phyloP scores from a whole-genome alignment of 2,113 vertebrate genomes.

The Amazona guildingii region DNA sequence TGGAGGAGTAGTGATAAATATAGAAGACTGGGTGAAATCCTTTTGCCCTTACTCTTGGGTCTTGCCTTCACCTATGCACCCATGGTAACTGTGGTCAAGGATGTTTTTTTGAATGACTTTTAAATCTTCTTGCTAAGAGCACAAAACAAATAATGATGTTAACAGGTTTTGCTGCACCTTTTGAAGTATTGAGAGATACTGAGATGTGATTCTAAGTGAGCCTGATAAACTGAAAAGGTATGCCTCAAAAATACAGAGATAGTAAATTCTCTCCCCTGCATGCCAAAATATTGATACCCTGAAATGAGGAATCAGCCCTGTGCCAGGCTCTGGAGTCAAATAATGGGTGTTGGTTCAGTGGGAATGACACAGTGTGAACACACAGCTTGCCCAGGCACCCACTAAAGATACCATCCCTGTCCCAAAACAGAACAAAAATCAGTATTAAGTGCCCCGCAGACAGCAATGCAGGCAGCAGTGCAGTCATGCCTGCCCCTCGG shows the following conservation, averaged over 20 bases:
- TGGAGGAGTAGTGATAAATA: not conserved
- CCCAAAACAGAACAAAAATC: not conserved
- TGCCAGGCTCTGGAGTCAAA: not conserved
- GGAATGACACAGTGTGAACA: fast-evolving
- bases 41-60: not conserved
- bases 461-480: not conserved
- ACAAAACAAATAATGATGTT: not conserved
- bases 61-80: not conserved
- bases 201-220: not conserved
- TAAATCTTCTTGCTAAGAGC: not conserved
- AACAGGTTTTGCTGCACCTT: not conserved
- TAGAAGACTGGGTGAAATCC: not conserved
- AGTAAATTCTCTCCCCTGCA: not conserved
- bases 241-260: not conserved
- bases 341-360: not conserved
- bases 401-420: not conserved
- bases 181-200: not conserved
- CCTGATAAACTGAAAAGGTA: not conserved
- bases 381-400: fast-evolving
- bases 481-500: fast-evolving
- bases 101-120: not conserved
- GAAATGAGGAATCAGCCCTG: not conserved
- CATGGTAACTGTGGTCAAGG: not conserved
- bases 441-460: fast-evolving
- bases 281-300: not conserved